Evolutionary conservation across 30 jellyfish, hydroid and myxozoan genomes (phyloP), one percentile per base, ranked within the genome.

Genomic region (Mastigias papua): DNA sequence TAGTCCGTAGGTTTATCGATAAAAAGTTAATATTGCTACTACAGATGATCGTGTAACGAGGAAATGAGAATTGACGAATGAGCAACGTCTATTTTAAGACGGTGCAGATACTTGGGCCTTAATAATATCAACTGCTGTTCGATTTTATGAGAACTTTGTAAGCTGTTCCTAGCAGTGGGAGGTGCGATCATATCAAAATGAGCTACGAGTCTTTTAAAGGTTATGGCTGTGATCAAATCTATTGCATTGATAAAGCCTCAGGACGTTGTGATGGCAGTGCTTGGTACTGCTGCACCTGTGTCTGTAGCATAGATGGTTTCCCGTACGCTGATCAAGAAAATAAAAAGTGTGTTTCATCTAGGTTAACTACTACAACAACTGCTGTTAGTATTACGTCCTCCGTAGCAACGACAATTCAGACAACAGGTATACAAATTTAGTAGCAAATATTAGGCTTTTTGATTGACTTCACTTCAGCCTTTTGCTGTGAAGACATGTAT

Each of bases 171-270:
- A n/a, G n/a, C n/a, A n/a, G n/a, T n/a, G n/a, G n/a, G n/a, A n/a
- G n/a, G n/a, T n/a, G n/a, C n/a, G n/a, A n/a, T n/a, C n/a, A n/a
- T 21, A 16, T 25, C 15, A 54, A 25, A 48, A 77, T 77, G 88
- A 34, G 78, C 63, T 51, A 60, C 16, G 69, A 77, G 74, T n/a
- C 46, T 27, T 63, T 63, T 23, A 27, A 34, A 7, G 74, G 37
- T 10, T 63, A 8, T 20, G 42, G 23, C 19, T 63, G 74, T 23
- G 37, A 63, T n/a, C 74, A 63, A 63, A 23, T 29, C 15, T 77
- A 77, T 73, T 77, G 88, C 49, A 58, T 77, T 27, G 88, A 77
- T 62, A 50, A 23, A 77, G 88, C 88, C 25, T 26, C 30, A 25
- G 88, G 76, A 19, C 6, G 77, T 0, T 77, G 88, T 31, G 28